These are phyloP conservation scores for Epirrita christyi DNA, from an alignment of 2,888 invertebrate species.

Conservation along the genomic window DNA sequence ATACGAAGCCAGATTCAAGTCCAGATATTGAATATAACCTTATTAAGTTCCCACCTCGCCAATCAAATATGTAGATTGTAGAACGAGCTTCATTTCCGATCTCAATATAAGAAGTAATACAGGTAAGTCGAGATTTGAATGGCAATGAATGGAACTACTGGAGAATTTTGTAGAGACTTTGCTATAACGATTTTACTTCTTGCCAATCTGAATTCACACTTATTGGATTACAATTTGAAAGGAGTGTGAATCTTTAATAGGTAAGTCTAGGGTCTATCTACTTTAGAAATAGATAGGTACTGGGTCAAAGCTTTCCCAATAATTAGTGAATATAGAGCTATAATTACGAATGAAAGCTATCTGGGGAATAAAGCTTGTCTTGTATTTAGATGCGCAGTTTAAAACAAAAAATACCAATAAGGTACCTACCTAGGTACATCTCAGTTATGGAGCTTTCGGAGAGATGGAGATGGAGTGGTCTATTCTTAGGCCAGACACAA, in stretches of 20 bases:
- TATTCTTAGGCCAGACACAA: too few species aligned
- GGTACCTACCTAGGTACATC: too few species aligned
- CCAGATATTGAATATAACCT: conserved; percentile 22
- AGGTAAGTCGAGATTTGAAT: conserved; percentile 25
- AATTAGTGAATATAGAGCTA: not conserved
- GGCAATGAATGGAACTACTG: conserved; percentile 17
- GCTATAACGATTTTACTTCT: conserved; percentile 8
- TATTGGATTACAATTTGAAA: conserved; percentile 16
- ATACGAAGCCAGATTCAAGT: conserved; percentile 2
- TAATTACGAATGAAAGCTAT: too few species aligned
- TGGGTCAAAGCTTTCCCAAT: not conserved
- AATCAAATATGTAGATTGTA: conserved; percentile 38
- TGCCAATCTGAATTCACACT: conserved; percentile 16
- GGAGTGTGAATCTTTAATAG: not conserved
- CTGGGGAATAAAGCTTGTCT: too few species aligned
- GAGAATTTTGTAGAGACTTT: conserved; percentile 10
- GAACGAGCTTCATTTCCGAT: conserved; percentile 26
- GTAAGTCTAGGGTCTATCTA: not conserved
- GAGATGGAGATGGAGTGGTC: too few species aligned
- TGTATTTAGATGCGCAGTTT: too few species aligned
- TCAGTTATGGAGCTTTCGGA: too few species aligned
- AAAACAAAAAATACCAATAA: too few species aligned
- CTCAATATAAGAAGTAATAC: conserved; percentile 21
- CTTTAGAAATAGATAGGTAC: not conserved
- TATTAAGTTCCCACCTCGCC: conserved; percentile 33